Conservation (phyloP, 2,888 invertebrate genomes). For the Tubulanus polymorphus region DNA sequence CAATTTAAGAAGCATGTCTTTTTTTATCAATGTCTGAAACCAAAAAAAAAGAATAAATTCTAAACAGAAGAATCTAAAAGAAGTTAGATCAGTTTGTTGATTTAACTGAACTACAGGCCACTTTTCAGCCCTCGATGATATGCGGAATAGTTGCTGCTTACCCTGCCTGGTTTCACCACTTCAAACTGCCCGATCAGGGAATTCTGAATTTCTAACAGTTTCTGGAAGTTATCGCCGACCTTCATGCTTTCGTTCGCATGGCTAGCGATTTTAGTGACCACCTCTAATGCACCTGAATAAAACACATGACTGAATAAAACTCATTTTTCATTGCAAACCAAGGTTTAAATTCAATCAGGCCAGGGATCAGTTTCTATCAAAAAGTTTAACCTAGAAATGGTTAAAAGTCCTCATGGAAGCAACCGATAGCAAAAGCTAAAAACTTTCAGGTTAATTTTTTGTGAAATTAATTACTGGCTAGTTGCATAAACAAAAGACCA, state of each 20-base stretch:
- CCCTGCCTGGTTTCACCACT: conserved; percentile 59
- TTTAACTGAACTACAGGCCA: too few species aligned
- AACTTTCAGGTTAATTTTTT: too few species aligned
- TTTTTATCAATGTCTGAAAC: conserved; percentile 58
- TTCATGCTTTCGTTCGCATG: conserved; percentile 61
- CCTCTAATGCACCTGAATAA: conserved; percentile 57
- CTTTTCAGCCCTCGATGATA: too few species aligned
- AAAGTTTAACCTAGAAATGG: too few species aligned
- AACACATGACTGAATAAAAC: neutral
- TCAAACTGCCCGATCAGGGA: conserved; percentile 54
- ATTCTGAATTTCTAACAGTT: conserved; percentile 58
- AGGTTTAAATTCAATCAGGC: too few species aligned
- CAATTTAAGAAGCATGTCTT: conserved; percentile 64
- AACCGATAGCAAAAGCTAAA: too few species aligned
- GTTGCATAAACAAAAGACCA: too few species aligned
- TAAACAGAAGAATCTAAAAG: conserved; percentile 1
- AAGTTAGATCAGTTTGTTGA: too few species aligned
- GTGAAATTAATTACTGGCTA: too few species aligned
- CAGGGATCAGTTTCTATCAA: too few species aligned
- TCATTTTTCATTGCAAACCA: neutral
- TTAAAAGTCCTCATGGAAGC: too few species aligned
- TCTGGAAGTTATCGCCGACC: conserved; percentile 58
- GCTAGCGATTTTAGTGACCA: conserved; percentile 60
- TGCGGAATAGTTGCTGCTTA: conserved; percentile 36
- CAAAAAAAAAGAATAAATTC: conserved; percentile 1